A percentile compares a stretch with the other conserved stretches of the same genome.
These are phyloP conservation scores for Drosophila falleni DNA, from an alignment of 2,888 invertebrate species.

Conservation along the genomic window DNA sequence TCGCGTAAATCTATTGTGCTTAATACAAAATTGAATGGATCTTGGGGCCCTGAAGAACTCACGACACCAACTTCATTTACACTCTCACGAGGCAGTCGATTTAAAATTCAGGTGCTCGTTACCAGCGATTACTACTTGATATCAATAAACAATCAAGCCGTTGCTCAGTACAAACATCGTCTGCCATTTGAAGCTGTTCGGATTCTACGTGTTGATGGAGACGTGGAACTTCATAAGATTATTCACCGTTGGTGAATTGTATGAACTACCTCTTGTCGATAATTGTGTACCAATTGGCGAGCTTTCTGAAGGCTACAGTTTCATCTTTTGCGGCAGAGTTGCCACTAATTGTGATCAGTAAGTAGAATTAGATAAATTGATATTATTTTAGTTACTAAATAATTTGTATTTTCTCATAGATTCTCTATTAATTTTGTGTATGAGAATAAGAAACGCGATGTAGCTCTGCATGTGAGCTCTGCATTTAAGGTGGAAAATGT, in stretches of 20 bases:
- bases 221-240: slow-evolving; percentile 87
- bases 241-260: neutral
- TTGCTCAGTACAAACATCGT: slow-evolving; percentile 89
- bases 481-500: slow-evolving; percentile 28
- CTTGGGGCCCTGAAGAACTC: slow-evolving; percentile 92
- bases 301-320: slow-evolving; percentile 31
- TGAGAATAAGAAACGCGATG: slow-evolving; percentile 2
- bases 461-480: slow-evolving; percentile 39
- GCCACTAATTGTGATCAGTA: slow-evolving; percentile 27
- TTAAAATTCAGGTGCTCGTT: slow-evolving; percentile 87
- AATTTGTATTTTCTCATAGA: neutral
- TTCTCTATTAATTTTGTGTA: slow-evolving; percentile 24
- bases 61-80: slow-evolving; percentile 86
- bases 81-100: slow-evolving; percentile 81
- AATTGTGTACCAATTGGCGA: slow-evolving; percentile 20
- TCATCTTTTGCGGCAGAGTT: slow-evolving; percentile 35
- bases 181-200: slow-evolving; percentile 87
- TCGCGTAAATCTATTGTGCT: slow-evolving; percentile 91
- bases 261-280: slow-evolving; percentile 2
- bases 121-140: slow-evolving; percentile 88
- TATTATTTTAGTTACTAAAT: neutral
- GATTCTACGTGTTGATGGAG: slow-evolving; percentile 88
- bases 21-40: slow-evolving; percentile 88
- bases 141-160: slow-evolving; percentile 90
- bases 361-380: slow-evolving; percentile 1